Conservation (phyloP, 2,113 vertebrate species). For the Gymnorhina tibicen region DNA sequence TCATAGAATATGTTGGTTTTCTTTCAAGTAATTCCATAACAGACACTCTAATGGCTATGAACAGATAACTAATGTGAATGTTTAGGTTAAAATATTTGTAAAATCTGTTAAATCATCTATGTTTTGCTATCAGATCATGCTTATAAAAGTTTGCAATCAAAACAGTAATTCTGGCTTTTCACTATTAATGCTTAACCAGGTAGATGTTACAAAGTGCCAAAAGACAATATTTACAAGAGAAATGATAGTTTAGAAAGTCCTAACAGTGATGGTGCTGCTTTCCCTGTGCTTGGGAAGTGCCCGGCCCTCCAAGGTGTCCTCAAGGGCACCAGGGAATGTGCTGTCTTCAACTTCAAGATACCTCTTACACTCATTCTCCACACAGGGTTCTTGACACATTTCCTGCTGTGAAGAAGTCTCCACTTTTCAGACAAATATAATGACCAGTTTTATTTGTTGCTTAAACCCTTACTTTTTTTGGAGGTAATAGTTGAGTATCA, state of each 20-base stretch:
- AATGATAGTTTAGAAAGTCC: neutral
- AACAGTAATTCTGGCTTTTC: neutral
- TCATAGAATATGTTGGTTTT: neutral
- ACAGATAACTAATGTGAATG: neutral
- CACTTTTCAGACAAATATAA: neutral
- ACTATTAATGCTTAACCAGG: neutral
- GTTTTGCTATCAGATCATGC: neutral
- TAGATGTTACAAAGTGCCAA: neutral
- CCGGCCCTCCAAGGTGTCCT: neutral
- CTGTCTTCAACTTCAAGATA: neutral
- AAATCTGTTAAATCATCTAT: neutral
- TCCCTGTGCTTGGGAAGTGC: neutral
- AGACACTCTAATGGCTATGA: neutral
- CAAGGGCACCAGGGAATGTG: neutral
- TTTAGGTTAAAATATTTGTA: neutral
- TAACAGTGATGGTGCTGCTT: neutral
- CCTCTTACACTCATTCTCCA: neutral
- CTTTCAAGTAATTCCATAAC: neutral
- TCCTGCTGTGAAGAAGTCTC: neutral
- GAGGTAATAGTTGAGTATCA: neutral
- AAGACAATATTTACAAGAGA: neutral
- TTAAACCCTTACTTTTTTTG: neutral
- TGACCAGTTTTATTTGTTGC: neutral
- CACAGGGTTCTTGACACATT: neutral
- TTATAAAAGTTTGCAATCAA: neutral